These are phyloP conservation scores for Arrhamphus sclerolepis DNA, from an alignment of 2,797 vertebrate species.

Conservation along the genomic window DNA sequence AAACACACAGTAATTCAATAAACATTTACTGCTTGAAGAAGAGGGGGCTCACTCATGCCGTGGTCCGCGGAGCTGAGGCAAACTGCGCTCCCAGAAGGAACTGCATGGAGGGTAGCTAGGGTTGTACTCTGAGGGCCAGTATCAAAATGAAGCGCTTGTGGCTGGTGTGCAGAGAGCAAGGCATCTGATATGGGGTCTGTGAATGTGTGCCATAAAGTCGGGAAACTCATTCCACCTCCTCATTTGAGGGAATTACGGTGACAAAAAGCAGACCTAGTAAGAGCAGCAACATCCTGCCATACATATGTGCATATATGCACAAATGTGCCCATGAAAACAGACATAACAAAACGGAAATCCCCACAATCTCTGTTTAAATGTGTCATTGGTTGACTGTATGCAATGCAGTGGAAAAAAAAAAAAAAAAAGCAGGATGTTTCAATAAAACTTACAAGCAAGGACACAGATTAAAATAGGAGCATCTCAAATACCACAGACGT, in stretches of 20 bases:
- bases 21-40: slow-evolving; percentile 59
- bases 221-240: slow-evolving; percentile 63
- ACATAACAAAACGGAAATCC: slow-evolving; percentile 28
- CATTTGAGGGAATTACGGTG: slow-evolving; percentile 73
- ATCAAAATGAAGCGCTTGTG: slow-evolving; percentile 73
- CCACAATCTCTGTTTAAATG: slow-evolving; percentile 36
- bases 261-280: slow-evolving; percentile 64
- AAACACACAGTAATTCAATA: slow-evolving; percentile 68
- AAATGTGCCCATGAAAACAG: slow-evolving; percentile 26
- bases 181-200: slow-evolving; percentile 65
- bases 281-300: slow-evolving; percentile 52
- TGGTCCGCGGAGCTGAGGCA: slow-evolving; percentile 18
- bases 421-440: slow-evolving; percentile 13
- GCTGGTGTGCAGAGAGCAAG: slow-evolving; percentile 57
- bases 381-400: slow-evolving; percentile 36
- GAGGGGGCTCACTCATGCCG: slow-evolving; percentile 35
- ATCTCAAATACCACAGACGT: slow-evolving; percentile 57
- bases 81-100: too few relatives aligned
- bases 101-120: slow-evolving; percentile 28
- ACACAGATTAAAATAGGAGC: slow-evolving; percentile 56
- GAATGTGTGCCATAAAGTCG: slow-evolving; percentile 59
- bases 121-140: slow-evolving; percentile 38
- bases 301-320: slow-evolving; percentile 16
- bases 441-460: slow-evolving; percentile 38
- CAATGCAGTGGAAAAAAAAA: slow-evolving; percentile 5